phyloP scores from a whole-genome alignment of 2,797 vertebrate genomes.

The Clarias pachynema region DNA sequence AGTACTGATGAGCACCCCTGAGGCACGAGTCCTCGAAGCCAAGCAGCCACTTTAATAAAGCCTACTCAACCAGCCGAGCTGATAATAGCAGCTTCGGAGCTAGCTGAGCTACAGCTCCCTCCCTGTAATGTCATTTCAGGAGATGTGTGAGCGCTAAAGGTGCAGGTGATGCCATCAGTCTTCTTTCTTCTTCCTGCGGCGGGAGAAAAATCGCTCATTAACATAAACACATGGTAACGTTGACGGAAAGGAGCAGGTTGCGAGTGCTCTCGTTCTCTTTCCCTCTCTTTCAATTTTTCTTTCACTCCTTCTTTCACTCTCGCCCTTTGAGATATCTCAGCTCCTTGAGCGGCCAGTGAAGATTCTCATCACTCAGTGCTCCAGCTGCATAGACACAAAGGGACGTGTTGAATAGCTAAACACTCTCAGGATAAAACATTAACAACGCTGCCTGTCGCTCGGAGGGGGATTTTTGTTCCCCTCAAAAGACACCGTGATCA shows the following conservation, averaged over 20 bases:
- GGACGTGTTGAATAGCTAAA: constrained; percentile 68
- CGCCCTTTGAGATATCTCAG: constrained; percentile 41
- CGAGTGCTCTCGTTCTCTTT: not conserved
- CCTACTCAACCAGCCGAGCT: constrained; percentile 39
- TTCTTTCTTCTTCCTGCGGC: constrained; percentile 32
- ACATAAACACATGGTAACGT: constrained; percentile 28
- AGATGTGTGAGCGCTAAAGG: constrained; percentile 30
- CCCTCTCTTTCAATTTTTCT: not conserved
- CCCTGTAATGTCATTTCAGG: constrained; percentile 54
- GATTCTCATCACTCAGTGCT: constrained; percentile 66
- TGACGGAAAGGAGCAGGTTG: constrained; percentile 48
- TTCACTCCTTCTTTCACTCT: constrained; percentile 19
- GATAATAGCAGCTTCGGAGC: constrained; percentile 24
- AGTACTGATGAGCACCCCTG: constrained; percentile 77
- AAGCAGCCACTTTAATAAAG: constrained; percentile 67
- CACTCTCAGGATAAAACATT: constrained; percentile 75
- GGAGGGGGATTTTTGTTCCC: constrained; percentile 55
- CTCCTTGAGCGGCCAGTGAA: constrained; percentile 40
- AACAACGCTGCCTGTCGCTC: constrained; percentile 68
- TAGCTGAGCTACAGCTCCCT: constrained; percentile 14
- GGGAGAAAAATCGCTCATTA: constrained; percentile 42
- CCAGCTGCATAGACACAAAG: constrained; percentile 69
- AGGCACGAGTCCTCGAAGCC: constrained; percentile 63
- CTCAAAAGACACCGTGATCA: constrained; percentile 60
- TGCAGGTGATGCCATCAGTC: constrained; percentile 49